These are phyloP conservation scores for Peribatodes rhomboidaria DNA, from an alignment of 2,888 invertebrate species.

Conservation along the genomic window DNA sequence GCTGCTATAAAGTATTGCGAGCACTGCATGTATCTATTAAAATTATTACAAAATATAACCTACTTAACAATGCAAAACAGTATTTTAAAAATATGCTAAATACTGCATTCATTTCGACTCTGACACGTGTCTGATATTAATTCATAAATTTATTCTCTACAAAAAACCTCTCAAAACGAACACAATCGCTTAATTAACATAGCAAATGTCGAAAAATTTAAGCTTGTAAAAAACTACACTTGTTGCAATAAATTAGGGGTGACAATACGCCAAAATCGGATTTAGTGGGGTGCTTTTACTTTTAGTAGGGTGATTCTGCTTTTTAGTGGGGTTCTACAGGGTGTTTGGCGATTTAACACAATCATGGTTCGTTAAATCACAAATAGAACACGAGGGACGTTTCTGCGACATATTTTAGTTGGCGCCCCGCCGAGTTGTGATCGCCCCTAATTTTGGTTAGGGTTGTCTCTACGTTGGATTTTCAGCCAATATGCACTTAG, in stretches of 20 bases:
- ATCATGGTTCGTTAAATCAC: slow-evolving; percentile 81
- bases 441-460: slow-evolving; percentile 55
- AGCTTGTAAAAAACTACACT: slow-evolving; percentile 48
- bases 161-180: slow-evolving; percentile 29
- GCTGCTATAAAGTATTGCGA: too few species aligned
- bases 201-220: slow-evolving; percentile 41
- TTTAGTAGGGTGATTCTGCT: slow-evolving; percentile 20
- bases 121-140: slow-evolving; percentile 22
- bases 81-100: background rate
- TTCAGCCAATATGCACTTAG: too few species aligned
- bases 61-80: background rate
- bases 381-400: slow-evolving; percentile 64
- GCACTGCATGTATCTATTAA: background rate
- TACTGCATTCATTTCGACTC: background rate
- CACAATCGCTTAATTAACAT: slow-evolving; percentile 42
- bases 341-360: slow-evolving; percentile 57
- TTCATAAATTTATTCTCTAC: slow-evolving; percentile 10
- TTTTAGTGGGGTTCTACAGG: slow-evolving; percentile 68
- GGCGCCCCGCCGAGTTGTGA: slow-evolving; percentile 60
- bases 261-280: slow-evolving; percentile 72
- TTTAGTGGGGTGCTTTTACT: slow-evolving; percentile 65
- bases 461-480: slow-evolving; percentile 20
- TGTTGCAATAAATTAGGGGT: slow-evolving; percentile 66
- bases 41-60: too few species aligned
- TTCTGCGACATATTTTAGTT: slow-evolving; percentile 65